Conservation (phyloP, 1,140 invertebrate species). For the Zaprionus kolodkinae region DNA sequence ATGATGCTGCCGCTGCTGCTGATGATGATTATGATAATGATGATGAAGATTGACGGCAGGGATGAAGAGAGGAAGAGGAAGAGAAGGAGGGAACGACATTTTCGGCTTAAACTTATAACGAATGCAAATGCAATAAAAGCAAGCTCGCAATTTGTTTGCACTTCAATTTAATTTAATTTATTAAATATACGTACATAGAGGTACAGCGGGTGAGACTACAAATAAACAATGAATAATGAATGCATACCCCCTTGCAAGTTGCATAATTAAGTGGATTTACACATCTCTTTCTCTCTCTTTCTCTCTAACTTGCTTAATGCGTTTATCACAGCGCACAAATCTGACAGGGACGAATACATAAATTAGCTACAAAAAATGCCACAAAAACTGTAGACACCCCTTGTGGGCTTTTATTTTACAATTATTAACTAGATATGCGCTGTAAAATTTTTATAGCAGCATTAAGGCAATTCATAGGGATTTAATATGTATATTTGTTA, state of each 20-base stretch:
- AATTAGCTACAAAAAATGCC: conserved; percentile 12
- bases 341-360: background rate
- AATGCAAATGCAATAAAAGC: conserved; percentile 76
- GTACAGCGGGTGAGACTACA: conserved; percentile 30
- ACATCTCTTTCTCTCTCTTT: background rate
- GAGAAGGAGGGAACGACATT: background rate
- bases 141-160: conserved; percentile 64
- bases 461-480: no score
- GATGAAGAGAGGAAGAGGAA: conserved; percentile 6
- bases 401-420: background rate
- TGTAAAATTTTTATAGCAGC: no score
- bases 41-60: conserved; percentile 72
- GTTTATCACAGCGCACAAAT: no score
- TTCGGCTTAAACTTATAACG: conserved; percentile 38
- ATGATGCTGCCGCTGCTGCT: conserved; percentile 37
- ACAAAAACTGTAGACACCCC: conserved; percentile 11
- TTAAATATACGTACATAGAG: conserved; percentile 19
- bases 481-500: no score
- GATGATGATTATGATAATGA: conserved; percentile 40
- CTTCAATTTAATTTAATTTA: conserved; percentile 74
- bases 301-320: no score
- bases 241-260: conserved; percentile 19
- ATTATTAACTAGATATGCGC: no score
- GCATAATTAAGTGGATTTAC: conserved; percentile 48
- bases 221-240: conserved; percentile 55